phyloP scores from a whole-genome alignment of 2,113 vertebrate species.

The Chaenocephalus aceratus region DNA sequence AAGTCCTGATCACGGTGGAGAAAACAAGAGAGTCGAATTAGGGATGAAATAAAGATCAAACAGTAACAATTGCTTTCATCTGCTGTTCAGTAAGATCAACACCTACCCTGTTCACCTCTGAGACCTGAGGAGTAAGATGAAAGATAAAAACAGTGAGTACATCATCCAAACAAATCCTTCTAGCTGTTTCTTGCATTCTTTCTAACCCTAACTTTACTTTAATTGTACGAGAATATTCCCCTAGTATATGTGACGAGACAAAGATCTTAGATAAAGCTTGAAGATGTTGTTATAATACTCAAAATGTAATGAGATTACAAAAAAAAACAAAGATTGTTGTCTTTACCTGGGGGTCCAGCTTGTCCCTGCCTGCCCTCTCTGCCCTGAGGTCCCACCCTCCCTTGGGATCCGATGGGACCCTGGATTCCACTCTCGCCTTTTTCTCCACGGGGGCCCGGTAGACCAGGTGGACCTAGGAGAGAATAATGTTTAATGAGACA shows the following conservation, averaged over 20 bases:
- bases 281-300: background rate
- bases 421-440: constrained; percentile 82
- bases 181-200: background rate
- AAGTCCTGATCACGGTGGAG: constrained; percentile 79
- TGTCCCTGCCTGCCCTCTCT: constrained; percentile 76
- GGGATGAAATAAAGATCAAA: constrained; percentile 21
- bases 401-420: constrained; percentile 84
- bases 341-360: constrained; percentile 88
- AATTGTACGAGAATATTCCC: background rate
- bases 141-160: constrained; percentile 32
- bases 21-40: constrained; percentile 16
- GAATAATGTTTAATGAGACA: constrained; percentile 17
- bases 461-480: constrained; percentile 82
- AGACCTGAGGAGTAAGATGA: constrained; percentile 83
- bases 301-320: background rate
- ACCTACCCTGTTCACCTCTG: constrained; percentile 90
- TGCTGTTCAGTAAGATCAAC: constrained; percentile 14
- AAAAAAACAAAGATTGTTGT: background rate
- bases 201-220: background rate
- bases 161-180: background rate
- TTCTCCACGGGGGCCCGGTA: constrained; percentile 84
- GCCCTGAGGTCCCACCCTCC: constrained; percentile 84
- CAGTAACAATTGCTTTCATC: constrained; percentile 15
- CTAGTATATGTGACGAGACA: background rate
- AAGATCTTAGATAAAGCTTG: background rate